Base-by-base conservation (phyloP, 2,888 invertebrate genomes). In the Xestia rhomboidea region DNA sequence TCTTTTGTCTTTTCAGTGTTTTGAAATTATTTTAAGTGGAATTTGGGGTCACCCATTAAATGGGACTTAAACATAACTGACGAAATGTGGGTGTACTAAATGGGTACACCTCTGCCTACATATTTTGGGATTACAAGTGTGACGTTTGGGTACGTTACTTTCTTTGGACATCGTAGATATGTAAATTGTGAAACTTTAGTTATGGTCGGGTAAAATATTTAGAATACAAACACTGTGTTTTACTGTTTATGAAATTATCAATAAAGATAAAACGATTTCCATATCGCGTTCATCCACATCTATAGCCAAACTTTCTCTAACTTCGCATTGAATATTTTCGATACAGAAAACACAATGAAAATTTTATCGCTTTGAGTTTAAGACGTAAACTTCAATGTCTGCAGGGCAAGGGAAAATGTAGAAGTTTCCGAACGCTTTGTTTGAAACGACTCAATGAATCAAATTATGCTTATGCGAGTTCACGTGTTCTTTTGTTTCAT, bases 371-470 rank as follows among this genome's bases (percentile, higher is more conserved):
- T 83, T 76, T 66, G 57, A 77, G 79, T 81, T 78, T 81, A 73
- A 78, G 66, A 76, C 24, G 71, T 66, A 79, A 86, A 82, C 72
- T 86, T 85, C n/a, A 18, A 46, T 81, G 73, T 77, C 80, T 87
- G 69, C 63, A 81, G 63, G 77, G 77, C 80, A 71, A 49, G 30
- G 49, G 72, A 4, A 60, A 76, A 79, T 71, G 38, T 54, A 41
- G 74, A 87, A 83, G 62, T 87, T 86, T 77, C 57, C 44, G 38
- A 76, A 54, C 79, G 49, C 46, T 81, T 84, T 80, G 71, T 86
- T 84, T 84, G 81, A 83, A 84, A 82, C 83, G 81, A 86, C 73
- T 81, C 85, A 86, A 86, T 87, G 81, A 87, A 86, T 88, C 75
- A 82, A n/a, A 83, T 81, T 78, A 75, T 73, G 66, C 60, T 78